Evolutionary conservation across 2,113 vertebrate genomes (phyloP), one percentile per base, ranked within the genome.

Genomic region (Sceloporus undulatus): DNA sequence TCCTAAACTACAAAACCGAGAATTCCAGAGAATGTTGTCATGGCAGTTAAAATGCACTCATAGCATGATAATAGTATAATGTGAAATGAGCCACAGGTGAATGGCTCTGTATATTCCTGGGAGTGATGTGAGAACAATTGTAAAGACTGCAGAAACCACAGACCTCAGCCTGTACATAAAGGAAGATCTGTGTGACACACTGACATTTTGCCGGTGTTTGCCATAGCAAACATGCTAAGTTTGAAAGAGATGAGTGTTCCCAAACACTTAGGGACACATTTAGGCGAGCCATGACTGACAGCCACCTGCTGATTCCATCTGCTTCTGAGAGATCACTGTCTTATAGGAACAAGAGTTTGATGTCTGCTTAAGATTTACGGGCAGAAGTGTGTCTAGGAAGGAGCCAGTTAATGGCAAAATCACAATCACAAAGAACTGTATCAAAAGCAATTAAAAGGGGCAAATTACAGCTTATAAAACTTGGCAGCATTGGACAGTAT

Each of bases 361-460:
- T 90, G 81, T 84, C 84, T 75, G 86, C 83, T 93, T 79, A 88
- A 40, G 84, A 88, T 88, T 89, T 91, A 92, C 7, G 84, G n/a
- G 27, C 85, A 34, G 80, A 88, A 71, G n/a, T 85, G 13, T 85
- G 92, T 90, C 75, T 83, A 13, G 54, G 84, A 88, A 83, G 85
- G 25, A 82, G 88, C 27, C 85, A 90, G 88, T 27, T 59, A 89
- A 59, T 11, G 29, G 3, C 54, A 91, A 83, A 52, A 25, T 42
- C 70, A 23, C 56, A 40, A 79, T 14, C 11, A 76, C 23, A 29
- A 79, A 81, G 59, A 93, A 66, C 38, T 85, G 73, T 84, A 87
- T 91, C 86, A 93, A 91, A 93, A 94, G 71, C 93, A 95, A 91
- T 88, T 54, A 84, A 79, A 78, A 34, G 81, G 82, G 62, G 34